phyloP scores from a whole-genome alignment of 2,797 vertebrate genomes.

The Pseudotriccus pelzelni region DNA sequence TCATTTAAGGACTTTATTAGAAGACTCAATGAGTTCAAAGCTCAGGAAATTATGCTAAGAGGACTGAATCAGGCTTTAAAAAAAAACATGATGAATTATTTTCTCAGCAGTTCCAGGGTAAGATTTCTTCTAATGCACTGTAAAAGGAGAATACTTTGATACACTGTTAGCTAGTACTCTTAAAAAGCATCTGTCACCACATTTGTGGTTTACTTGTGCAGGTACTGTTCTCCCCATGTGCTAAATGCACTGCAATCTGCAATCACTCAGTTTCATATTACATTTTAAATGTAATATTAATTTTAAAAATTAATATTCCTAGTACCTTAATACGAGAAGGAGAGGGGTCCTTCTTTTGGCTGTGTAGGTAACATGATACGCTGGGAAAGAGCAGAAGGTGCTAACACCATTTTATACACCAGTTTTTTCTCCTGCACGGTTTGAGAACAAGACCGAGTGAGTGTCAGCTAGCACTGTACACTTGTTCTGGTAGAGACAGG shows the following conservation, averaged over 20 bases:
- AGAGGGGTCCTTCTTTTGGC: neutral
- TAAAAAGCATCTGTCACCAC: neutral
- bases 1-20: conserved; percentile 63
- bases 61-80: conserved; percentile 35
- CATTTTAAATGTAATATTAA: neutral
- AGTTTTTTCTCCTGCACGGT: neutral
- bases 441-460: neutral
- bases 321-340: neutral
- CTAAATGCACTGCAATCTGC: neutral
- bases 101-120: neutral
- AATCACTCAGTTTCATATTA: neutral
- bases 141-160: neutral
- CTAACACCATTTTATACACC: neutral
- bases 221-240: neutral
- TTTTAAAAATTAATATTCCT: neutral
- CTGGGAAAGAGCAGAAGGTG: neutral
- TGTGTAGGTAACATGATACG: neutral
- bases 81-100: conserved; percentile 39
- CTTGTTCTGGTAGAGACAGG: neutral
- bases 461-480: neutral
- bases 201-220: neutral
- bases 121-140: neutral
- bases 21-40: conserved; percentile 63
- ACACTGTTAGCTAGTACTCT: neutral
- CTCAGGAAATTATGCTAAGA: conserved; percentile 65